These are phyloP conservation scores for Caenorhabditis elegans DNA, from an alignment of 1,140 invertebrate species.

Conservation along the genomic window DNA sequence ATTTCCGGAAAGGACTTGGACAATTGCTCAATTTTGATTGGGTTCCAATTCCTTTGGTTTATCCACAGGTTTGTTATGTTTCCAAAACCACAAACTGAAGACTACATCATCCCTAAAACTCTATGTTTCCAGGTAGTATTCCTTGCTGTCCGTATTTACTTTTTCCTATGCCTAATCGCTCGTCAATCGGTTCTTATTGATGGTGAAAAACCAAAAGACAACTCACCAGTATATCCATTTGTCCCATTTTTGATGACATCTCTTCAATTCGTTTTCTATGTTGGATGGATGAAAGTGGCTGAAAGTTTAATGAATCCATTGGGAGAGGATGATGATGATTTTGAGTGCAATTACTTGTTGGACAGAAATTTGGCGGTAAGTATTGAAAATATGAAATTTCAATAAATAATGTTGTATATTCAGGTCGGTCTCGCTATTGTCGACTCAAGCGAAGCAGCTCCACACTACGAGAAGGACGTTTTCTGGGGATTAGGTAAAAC, in stretches of 20 bases:
- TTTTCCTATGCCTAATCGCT: slow-evolving; percentile 46
- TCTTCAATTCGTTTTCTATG: slow-evolving; percentile 56
- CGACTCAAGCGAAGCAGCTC: slow-evolving; percentile 36
- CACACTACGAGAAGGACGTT: slow-evolving; percentile 26
- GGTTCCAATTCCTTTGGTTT: slow-evolving; percentile 72
- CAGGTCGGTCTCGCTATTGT: slow-evolving; percentile 31
- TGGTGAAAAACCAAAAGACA: slow-evolving; percentile 1
- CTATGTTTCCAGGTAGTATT: slow-evolving; percentile 64
- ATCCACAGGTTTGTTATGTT: slow-evolving; percentile 77
- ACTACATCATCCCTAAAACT: no score
- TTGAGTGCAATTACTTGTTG: slow-evolving; percentile 43
- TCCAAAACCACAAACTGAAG: no score
- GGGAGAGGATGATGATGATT: slow-evolving; percentile 44
- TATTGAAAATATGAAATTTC: no score
- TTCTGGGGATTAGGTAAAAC: no score
- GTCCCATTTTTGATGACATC: slow-evolving; percentile 47
- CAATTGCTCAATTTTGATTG: slow-evolving; percentile 66
- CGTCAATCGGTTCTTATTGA: slow-evolving; percentile 49
- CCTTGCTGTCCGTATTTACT: slow-evolving; percentile 50
- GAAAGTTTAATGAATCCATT: slow-evolving; percentile 49
- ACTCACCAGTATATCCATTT: slow-evolving; percentile 20
- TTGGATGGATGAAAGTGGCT: slow-evolving; percentile 58
- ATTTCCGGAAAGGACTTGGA: background rate
- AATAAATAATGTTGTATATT: background rate
- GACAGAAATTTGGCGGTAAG: slow-evolving; percentile 38